Conservation (phyloP, 2,888 invertebrate genomes). For the Spilosoma lubricipeda region DNA sequence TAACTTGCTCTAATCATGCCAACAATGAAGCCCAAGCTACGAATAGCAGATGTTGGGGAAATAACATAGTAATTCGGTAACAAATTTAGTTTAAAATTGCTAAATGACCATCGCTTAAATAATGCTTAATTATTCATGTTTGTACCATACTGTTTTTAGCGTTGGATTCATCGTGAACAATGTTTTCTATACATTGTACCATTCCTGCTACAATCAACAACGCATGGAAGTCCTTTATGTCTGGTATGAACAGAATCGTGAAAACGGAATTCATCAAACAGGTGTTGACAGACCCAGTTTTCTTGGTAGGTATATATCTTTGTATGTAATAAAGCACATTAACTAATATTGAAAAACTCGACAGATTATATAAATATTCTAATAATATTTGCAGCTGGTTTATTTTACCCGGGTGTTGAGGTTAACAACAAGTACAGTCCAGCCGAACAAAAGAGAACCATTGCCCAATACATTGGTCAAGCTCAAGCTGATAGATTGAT, state of each 20-base stretch:
- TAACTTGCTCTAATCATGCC: slow-evolving; percentile 75
- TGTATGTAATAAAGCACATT: background rate
- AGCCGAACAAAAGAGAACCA: slow-evolving; percentile 65
- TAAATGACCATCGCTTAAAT: background rate
- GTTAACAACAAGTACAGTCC: slow-evolving; percentile 76
- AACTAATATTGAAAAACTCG: background rate
- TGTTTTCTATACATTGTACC: slow-evolving; percentile 79
- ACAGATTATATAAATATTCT: background rate
- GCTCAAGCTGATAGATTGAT: slow-evolving; percentile 79
- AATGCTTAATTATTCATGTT: background rate
- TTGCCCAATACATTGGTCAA: slow-evolving; percentile 67
- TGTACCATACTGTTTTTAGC: slow-evolving; percentile 58
- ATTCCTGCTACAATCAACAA: slow-evolving; percentile 84
- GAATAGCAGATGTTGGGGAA: slow-evolving; percentile 71
- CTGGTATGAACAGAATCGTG: slow-evolving; percentile 77
- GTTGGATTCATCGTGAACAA: slow-evolving; percentile 82
- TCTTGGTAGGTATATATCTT: slow-evolving; percentile 59
- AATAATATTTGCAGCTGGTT: slow-evolving; percentile 65
- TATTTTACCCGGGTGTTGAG: slow-evolving; percentile 78
- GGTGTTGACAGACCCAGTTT: slow-evolving; percentile 81
- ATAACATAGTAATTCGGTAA: slow-evolving; percentile 66
- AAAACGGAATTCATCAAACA: slow-evolving; percentile 79
- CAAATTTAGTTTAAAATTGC: background rate
- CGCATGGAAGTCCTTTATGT: slow-evolving; percentile 83
- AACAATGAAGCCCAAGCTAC: slow-evolving; percentile 73